A percentile compares a stretch with the other conserved stretches of the same genome.
Conservation (phyloP, 2,797 vertebrate genomes). For the Chloroceryle amazona region DNA sequence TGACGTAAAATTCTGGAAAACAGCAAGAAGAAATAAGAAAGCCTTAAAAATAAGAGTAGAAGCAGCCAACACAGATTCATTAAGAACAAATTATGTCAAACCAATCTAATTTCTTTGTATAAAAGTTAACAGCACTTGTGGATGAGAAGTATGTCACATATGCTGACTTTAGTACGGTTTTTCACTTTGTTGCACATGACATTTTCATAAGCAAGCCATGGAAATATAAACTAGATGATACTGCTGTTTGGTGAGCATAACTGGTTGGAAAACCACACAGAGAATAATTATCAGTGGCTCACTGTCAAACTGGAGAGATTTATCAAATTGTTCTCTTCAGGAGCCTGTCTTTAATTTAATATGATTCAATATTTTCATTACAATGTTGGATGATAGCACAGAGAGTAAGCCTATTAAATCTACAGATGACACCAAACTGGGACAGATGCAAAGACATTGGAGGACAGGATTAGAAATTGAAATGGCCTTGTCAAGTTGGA, state of each 20-base stretch:
- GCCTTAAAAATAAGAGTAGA: background rate
- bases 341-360: slow-evolving; percentile 41
- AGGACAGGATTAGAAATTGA: background rate
- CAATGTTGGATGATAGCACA: background rate
- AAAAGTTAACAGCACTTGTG: background rate
- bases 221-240: slow-evolving; percentile 21
- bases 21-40: background rate
- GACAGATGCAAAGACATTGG: background rate
- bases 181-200: slow-evolving; percentile 1
- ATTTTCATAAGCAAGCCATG: slow-evolving; percentile 18
- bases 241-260: background rate
- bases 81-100: background rate
- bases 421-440: slow-evolving; percentile 23
- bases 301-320: slow-evolving; percentile 38
- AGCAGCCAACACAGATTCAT: background rate
- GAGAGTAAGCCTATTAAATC: slow-evolving; percentile 39
- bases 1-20: background rate
- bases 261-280: slow-evolving; percentile 1
- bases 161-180: slow-evolving; percentile 6
- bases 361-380: slow-evolving; percentile 49
- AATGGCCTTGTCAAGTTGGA: background rate
- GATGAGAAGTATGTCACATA: background rate
- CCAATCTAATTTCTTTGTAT: background rate
- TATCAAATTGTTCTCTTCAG: slow-evolving; percentile 56
- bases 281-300: slow-evolving; percentile 32